Base-by-base conservation (phyloP, 2,797 vertebrate species). In the Enteromius anoplus region DNA sequence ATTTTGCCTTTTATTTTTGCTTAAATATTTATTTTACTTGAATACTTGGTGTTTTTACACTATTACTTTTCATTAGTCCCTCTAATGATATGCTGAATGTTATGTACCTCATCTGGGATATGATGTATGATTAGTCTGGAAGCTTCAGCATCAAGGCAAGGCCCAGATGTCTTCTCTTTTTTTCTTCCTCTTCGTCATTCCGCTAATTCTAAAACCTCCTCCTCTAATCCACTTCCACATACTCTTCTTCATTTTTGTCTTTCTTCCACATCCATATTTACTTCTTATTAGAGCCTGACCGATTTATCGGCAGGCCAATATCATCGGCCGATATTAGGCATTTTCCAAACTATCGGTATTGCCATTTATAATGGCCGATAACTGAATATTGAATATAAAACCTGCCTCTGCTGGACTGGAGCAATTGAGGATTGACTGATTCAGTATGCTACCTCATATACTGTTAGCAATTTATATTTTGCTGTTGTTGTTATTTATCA, bases 41-140 rank as follows among this genome's bases (percentile, higher is more conserved):
- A 34, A 66, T 37, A 66, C 11, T 19, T 66, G 37, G 42, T 40
- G 29, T 40, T 51, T 75, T 68, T 17, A 21, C 37, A 21, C 17
- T 55, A 64, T 79, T 77, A 71, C 58, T 80, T 65, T 75, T 76
- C 55, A 76, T 62, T 32, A 66, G 32, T 19, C 34, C 32, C 19
- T 32, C 9, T 60, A 85, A 85, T 42, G 23, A 68, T 62, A 37
- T 8, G 51, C 34, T 58, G 12, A 17, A 75, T 75, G 53, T 58
- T 60, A 58, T 53, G 5, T 55, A 23, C 26, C 53, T 70, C 68
- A 80, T 53, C 37, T 71, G 40, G 45, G 51, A 32, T 55, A 23
- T 42, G 32, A 81, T 37, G 9, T 47, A 23, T 69, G 40, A 40
- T 75, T 47, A 81, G 19, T 15, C 53, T 73, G 58, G 51, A 71